These are phyloP conservation scores for Drosophila planitibia DNA, from an alignment of 2,888 invertebrate species.

Conservation along the genomic window DNA sequence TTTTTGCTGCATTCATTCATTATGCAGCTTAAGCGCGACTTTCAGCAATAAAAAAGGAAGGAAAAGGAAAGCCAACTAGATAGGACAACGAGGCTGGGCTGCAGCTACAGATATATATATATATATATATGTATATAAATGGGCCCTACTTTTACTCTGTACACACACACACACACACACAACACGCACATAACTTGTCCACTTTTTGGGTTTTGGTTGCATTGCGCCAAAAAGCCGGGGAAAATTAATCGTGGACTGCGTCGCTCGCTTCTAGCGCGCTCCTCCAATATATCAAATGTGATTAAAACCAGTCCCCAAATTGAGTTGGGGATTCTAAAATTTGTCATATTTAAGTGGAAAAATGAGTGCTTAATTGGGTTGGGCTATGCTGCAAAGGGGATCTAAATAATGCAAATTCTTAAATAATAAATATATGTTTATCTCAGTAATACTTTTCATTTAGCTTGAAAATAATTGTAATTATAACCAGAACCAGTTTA, in stretches of 20 bases:
- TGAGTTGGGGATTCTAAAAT: slow-evolving; percentile 16
- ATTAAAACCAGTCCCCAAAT: slow-evolving; percentile 64
- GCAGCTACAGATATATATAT: slow-evolving; percentile 25
- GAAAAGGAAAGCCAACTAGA: slow-evolving; percentile 5
- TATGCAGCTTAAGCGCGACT: slow-evolving; percentile 77
- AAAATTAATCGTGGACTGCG: slow-evolving; percentile 78
- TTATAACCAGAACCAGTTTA: neutral
- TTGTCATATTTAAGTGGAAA: neutral
- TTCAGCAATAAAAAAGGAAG: slow-evolving; percentile 3
- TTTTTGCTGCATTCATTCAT: slow-evolving; percentile 77
- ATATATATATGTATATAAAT: slow-evolving; percentile 27
- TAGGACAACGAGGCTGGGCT: slow-evolving; percentile 27
- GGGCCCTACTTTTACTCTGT: slow-evolving; percentile 20
- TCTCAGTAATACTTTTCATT: too few relatives aligned
- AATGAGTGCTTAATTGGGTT: neutral
- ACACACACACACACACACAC: neutral
- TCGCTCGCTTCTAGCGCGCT: slow-evolving; percentile 51
- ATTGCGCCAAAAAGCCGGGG: slow-evolving; percentile 67
- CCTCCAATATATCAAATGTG: slow-evolving; percentile 77
- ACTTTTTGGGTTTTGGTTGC: slow-evolving; percentile 52
- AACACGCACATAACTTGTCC: slow-evolving; percentile 23
- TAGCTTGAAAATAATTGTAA: too few relatives aligned
- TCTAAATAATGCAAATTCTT: too few relatives aligned
- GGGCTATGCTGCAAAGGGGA: neutral
- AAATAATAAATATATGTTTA: too few relatives aligned